Evolutionary conservation across 2,797 vertebrate genomes (phyloP), one percentile per base, ranked within the genome.

Genomic region (Myiothlypis chrysogaster): DNA sequence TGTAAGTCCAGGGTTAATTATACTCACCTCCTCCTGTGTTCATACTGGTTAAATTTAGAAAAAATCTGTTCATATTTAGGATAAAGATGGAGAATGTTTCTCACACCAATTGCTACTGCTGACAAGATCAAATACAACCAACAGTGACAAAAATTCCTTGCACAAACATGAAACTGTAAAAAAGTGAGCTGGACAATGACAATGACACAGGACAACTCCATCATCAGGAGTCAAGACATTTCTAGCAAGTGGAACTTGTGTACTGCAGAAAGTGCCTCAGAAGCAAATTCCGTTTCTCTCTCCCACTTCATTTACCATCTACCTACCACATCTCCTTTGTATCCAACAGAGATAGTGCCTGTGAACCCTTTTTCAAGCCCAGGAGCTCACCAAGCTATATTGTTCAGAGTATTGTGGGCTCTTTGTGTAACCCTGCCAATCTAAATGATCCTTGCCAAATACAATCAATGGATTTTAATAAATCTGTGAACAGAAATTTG

Each of bases 41-140:
- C 85, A 66, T 85, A 64, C 22, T 79, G 71, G 83, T 94, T 95
- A 96, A 91, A 95, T 93, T 94, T 93, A 96, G 84, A 69, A 84
- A 93, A 93, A 92, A 89, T 87, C 66, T 93, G 87, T 94, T 96
- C 68, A 24, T 88, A 91, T 88, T 70, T 93, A 77, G 80, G 73
- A 79, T 96, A 89, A 94, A 88, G 83, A 79, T 19, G 44, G 70
- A 89, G 66, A 59, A 70, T 10, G 9, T 68, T 94, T 96, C 83
- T 91, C 66, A 56, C 17, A 41, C 49, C 71, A 83, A 79, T 41
- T 55, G 70, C 72, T 85, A 37, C 55, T 39, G 50, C 71, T 84
- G 66, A 75, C 16, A 37, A 73, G 46, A 96, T 56, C n/a, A 50
- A 59, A 73, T 46, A 89, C 52, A 89, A 93, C 25, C 64, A 84